Conservation (phyloP, 2,888 invertebrate genomes). For the Pristionchus entomophagus region DNA sequence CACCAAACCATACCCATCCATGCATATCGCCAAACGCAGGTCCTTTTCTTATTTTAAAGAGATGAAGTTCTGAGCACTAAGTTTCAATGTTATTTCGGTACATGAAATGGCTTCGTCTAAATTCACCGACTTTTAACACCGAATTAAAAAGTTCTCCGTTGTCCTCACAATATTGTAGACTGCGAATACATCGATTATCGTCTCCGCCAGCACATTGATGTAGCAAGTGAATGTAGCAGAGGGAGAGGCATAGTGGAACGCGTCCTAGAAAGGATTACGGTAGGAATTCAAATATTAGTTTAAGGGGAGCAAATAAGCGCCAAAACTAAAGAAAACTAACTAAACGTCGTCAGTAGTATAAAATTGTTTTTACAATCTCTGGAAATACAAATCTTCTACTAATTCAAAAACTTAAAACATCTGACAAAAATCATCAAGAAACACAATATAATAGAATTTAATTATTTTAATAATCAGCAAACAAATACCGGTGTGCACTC, state of each 20-base stretch:
- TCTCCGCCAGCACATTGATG: neutral
- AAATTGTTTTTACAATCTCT: neutral
- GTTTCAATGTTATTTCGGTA: no score
- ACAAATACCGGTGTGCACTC: conserved; percentile 34
- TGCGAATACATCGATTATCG: neutral
- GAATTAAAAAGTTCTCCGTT: neutral
- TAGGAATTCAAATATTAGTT: no score
- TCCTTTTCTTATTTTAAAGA: no score
- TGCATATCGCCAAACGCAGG: no score
- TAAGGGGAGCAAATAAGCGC: no score
- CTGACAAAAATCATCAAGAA: neutral
- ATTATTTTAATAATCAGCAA: neutral
- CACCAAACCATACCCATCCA: no score
- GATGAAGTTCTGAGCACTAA: no score
- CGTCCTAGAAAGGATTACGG: neutral
- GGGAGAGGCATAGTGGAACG: neutral
- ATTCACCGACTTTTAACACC: no score
- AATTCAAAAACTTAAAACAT: neutral
- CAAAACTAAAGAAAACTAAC: no score
- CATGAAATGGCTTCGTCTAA: no score
- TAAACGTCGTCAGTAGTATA: no score
- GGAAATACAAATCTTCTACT: no score
- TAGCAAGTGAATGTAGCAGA: neutral
- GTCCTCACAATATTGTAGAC: neutral
- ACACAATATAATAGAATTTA: neutral